Evolutionary conservation across 2,113 vertebrate species (phyloP), one percentile per base, ranked within the genome.

Genomic region (Chaenocephalus aceratus): DNA sequence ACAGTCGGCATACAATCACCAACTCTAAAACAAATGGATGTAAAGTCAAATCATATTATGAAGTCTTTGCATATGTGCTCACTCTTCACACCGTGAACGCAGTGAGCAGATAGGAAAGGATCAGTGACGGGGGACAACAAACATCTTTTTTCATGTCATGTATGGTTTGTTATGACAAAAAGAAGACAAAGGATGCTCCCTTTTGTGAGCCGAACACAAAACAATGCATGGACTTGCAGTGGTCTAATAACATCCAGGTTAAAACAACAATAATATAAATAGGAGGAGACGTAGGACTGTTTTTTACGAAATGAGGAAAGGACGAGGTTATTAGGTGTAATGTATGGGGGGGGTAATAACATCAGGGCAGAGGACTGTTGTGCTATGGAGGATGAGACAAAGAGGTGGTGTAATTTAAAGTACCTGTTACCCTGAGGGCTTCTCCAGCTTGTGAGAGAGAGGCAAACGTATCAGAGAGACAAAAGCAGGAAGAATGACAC

Each of bases 381-480:
- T 80, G 75, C 87, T 86, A 95, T 93, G 95, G 93, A 92, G 82
- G 94, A 93, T 94, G 90, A 92, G 79, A 96, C 92, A 90, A 90
- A 62, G 92, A 96, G 86, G 94, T 92, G 83, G 95, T 93, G 87
- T 79, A 85, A 89, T 89, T 76, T 89, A 4, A 96, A 93, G 94
- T 99, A 99, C 98, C 98, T 99, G 96, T 99, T 96, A 98, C 96
- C 97, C 98, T 97, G 97, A 98, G 5, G 98, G 94, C 95, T 98
- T 97, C 97, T 99, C 98, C 97, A 96, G 98, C 97, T 99, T 97
- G 95, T 95, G 95, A 95, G 95, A 95, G 95, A 96, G 94, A 96
- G 95, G 97, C 91, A 97, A 95, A 97, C 64, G 86, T 83, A 95
- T 95, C 94, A 97, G 94, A 90, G 79, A 90, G 87, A 91, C 91